Percentiles rank a stretch among this genome's conserved stretches.
These are phyloP conservation scores for Peromyscus aztecus DNA, from an alignment of 2,797 vertebrate genomes.

Conservation along the genomic window DNA sequence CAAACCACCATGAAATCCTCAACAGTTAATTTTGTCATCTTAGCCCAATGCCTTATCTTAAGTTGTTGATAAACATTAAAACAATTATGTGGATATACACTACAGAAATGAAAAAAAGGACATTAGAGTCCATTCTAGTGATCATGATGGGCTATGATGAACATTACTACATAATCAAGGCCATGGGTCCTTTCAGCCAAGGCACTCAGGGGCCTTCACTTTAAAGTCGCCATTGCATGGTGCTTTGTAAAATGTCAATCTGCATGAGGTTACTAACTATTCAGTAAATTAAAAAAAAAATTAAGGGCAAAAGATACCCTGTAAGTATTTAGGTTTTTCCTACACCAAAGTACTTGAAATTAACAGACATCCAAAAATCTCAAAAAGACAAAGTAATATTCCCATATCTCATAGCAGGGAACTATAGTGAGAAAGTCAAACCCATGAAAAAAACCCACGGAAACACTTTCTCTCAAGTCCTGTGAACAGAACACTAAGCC, in stretches of 20 bases:
- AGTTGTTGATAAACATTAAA: constrained; percentile 31
- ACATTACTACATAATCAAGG: not conserved
- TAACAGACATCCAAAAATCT: constrained; percentile 5
- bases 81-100: not conserved
- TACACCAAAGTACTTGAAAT: constrained; percentile 1
- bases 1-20: constrained; percentile 30
- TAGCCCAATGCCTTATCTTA: not conserved
- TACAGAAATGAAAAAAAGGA: not conserved
- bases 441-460: not conserved
- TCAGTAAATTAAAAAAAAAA: not conserved
- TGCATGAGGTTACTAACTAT: not conserved
- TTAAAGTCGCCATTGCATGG: not conserved
- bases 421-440: constrained; percentile 48
- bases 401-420: constrained; percentile 31
- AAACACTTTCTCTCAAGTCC: not conserved
- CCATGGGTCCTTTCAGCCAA: not conserved
- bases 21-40: not conserved
- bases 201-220: not conserved
- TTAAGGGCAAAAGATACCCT: not conserved
- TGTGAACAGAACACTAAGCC: not conserved
- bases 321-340: not conserved
- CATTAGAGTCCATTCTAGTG: not conserved
- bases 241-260: not conserved
- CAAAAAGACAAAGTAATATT: not conserved
- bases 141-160: not conserved